Evolutionary conservation across 1,140 invertebrate genomes (phyloP), one percentile per base, ranked within the genome.

Genomic region (Holotrichia oblita): DNA sequence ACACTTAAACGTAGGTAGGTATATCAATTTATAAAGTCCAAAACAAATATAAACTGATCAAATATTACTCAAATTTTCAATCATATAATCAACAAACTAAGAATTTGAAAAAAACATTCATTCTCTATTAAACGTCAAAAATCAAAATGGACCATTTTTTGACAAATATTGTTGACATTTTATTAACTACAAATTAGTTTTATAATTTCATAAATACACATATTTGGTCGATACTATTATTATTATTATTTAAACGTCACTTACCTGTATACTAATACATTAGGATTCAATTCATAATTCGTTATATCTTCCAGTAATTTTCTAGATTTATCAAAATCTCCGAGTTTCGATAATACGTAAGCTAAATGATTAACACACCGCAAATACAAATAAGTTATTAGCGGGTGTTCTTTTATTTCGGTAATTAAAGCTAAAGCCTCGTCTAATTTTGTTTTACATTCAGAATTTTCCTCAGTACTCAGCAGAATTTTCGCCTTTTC

Each of bases 301-400:
- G 82, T 79, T 12, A 83, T 81, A 22, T 79, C 79, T 77, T 82
- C 73, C 9, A 85, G 77, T 6, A 83, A 34, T 17, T 79, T 59
- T 79, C 81, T 81, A 6, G 85, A 83, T 78, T 79, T 80, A 14
- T 81, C 78, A 17, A 83, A 79, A 20, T 83, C 79, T 17, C 82
- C 84, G 9, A 83, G 41, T 72, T 84, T 83, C 12, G 82, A 84
- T 12, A 82, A 69, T 24, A 82, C 78, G 69, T 83, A 85, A 3
- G 97, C 34, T 96, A 99, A 86, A 87, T 99, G 79, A 96, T 99
- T 83, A 93, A 98, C 84, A 93, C 97, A 84, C 91, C 93, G 40
- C 96, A 98, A 86, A 96, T 96, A 84, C 90, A 93, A 77, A 79
- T 84, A 85, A 12, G 77, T 78, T 9, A 85, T 79, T 40, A 81